A percentile compares a stretch with the other conserved stretches of the same genome.
phyloP scores from a whole-genome alignment of 2,797 vertebrate species.

The Neosilurus hyrtlii region DNA sequence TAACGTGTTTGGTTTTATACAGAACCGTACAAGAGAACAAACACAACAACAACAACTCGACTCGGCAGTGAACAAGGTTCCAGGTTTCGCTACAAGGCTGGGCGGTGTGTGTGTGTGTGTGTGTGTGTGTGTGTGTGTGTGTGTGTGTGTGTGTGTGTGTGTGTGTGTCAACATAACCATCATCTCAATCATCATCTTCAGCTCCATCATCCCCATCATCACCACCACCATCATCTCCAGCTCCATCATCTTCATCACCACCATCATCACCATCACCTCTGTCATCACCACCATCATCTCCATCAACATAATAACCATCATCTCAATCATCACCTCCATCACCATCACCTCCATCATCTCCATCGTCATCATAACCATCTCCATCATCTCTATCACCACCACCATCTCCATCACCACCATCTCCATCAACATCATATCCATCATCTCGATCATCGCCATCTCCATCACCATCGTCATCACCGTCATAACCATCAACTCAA shows the following conservation, averaged over 20 bases:
- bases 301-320: neutral
- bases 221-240: neutral
- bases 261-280: neutral
- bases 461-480: neutral
- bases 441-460: too few relatives aligned
- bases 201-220: neutral
- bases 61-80: neutral
- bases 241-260: neutral
- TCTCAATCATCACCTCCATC: neutral
- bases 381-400: neutral
- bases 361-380: neutral
- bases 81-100: neutral
- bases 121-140: conserved; percentile 9
- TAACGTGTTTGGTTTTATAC: neutral
- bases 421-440: neutral
- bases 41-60: neutral
- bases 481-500: neutral
- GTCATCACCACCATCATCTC: too few relatives aligned
- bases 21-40: neutral
- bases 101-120: conserved; percentile 1
- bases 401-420: neutral
- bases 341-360: neutral
- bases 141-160: neutral
- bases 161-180: too few relatives aligned
- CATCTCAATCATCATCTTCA: too few relatives aligned